Conservation (phyloP, 1,140 invertebrate genomes). For the Diploscapter pachys region DNA sequence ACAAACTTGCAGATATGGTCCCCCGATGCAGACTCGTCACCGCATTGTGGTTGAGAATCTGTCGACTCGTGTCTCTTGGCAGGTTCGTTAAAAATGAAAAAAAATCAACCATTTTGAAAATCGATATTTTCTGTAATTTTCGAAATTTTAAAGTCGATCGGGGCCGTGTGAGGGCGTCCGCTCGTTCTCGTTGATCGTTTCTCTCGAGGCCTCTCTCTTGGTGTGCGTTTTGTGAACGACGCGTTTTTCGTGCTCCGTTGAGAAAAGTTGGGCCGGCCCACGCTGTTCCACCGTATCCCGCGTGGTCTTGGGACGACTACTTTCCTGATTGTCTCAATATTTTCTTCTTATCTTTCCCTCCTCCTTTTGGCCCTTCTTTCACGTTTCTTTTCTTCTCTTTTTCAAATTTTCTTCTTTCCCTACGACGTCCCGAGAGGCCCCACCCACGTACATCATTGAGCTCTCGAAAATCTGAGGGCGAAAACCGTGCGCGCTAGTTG, state of each 20-base stretch:
- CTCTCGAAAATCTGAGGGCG: too few relatives aligned
- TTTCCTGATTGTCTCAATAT: too few relatives aligned
- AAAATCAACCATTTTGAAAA: background rate
- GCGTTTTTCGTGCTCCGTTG: too few relatives aligned
- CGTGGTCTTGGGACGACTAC: too few relatives aligned
- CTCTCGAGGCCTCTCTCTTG: too few relatives aligned
- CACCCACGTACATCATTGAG: too few relatives aligned
- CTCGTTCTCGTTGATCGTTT: too few relatives aligned
- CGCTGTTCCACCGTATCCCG: too few relatives aligned
- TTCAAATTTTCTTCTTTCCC: conserved; percentile 18
- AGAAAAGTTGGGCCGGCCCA: too few relatives aligned
- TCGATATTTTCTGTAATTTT: background rate
- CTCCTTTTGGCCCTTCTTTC: background rate
- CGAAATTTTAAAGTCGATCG: background rate
- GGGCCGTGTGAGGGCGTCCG: background rate
- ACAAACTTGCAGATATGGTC: conserved; percentile 76
- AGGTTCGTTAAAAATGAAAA: conserved; percentile 71
- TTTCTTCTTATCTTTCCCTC: background rate
- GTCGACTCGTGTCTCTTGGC: conserved; percentile 95
- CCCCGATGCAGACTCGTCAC: conserved; percentile 92
- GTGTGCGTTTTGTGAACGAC: too few relatives aligned
- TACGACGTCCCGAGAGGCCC: background rate
- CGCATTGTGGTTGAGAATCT: conserved; percentile 94
- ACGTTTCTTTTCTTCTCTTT: conserved; percentile 16
- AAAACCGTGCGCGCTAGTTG: too few relatives aligned